These are phyloP conservation scores for Eulithis testata DNA, from an alignment of 2,888 invertebrate species.

Conservation along the genomic window DNA sequence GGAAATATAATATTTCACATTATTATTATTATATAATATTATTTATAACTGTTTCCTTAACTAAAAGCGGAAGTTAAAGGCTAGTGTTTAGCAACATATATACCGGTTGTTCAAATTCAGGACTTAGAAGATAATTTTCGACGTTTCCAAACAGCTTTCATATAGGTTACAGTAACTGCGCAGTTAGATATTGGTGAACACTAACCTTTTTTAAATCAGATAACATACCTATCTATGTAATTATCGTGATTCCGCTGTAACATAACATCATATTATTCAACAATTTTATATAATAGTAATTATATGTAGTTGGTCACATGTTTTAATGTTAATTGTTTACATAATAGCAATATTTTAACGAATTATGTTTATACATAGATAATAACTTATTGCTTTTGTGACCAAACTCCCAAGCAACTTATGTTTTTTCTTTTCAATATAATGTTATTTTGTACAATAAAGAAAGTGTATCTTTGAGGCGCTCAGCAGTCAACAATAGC, in stretches of 20 bases:
- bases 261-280: conserved; percentile 55
- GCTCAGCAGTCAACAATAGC: conserved; percentile 29
- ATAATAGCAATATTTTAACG: conserved; percentile 65
- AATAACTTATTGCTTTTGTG: conserved; percentile 65
- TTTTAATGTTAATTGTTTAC: conserved; percentile 58
- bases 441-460: conserved; percentile 44
- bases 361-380: conserved; percentile 57
- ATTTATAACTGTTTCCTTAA: conserved; percentile 66
- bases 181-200: conserved; percentile 2
- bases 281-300: conserved; percentile 46
- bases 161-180: neutral
- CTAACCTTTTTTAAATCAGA: conserved; percentile 54
- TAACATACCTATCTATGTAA: conserved; percentile 45
- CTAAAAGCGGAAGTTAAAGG: conserved; percentile 57
- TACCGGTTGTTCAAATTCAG: neutral
- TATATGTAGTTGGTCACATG: conserved; percentile 53
- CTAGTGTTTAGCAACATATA: conserved; percentile 1
- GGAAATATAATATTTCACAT: conserved; percentile 63
- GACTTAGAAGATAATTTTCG: neutral
- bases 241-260: conserved; percentile 51
- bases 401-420: conserved; percentile 46
- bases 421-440: conserved; percentile 40
- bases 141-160: neutral
- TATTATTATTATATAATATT: conserved; percentile 56
- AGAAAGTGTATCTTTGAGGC: conserved; percentile 42